A percentile compares a stretch with the other conserved stretches of the same genome.
Conservation (phyloP, 1,140 invertebrate species). For the Anastrepha ludens region DNA sequence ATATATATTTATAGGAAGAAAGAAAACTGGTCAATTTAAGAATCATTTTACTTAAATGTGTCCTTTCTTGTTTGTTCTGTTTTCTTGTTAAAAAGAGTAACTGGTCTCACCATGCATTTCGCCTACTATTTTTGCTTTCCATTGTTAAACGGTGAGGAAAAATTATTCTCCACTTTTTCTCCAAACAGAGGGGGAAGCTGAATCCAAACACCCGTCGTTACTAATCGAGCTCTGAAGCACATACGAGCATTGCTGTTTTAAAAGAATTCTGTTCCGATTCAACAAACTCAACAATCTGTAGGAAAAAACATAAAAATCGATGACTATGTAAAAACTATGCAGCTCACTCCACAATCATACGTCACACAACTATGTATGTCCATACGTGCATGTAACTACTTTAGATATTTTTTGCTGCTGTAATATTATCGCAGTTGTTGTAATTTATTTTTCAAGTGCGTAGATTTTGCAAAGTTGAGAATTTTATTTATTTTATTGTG, state of each 20-base stretch:
- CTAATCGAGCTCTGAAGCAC: background rate
- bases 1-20: no score
- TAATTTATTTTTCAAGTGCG: slow-evolving; percentile 52
- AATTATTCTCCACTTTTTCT: no score
- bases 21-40: no score
- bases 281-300: slow-evolving; percentile 5
- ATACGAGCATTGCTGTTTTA: background rate
- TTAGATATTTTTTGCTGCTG: slow-evolving; percentile 2
- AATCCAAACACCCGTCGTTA: no score
- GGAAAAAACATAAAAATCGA: background rate
- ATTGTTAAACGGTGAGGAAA: no score
- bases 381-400: background rate
- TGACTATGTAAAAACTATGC: background rate
- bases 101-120: no score
- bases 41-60: no score
- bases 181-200: no score
- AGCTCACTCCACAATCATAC: background rate
- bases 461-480: slow-evolving; percentile 50
- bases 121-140: no score
- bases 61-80: no score
- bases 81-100: no score
- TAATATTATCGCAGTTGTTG: slow-evolving; percentile 50
- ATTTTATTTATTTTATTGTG: slow-evolving; percentile 52
- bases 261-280: slow-evolving; percentile 3
- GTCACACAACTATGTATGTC: background rate